Evolutionary conservation across 1,140 invertebrate genomes (phyloP).

Genomic region (Maconellicoccus hirsutus): DNA sequence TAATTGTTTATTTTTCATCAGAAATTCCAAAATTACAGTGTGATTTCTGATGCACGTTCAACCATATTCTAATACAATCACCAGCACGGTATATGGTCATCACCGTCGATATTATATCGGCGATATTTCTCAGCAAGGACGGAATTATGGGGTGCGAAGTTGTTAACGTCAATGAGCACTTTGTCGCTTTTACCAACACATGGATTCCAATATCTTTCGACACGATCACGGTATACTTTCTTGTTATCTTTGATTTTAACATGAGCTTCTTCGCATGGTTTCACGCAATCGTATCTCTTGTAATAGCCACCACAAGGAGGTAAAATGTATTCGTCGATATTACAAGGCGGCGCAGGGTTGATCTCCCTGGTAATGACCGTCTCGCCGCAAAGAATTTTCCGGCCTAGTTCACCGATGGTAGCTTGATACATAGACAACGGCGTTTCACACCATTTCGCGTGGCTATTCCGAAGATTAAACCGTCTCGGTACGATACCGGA

Average conservation of each 20-base stretch:
- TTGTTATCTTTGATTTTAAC: not conserved
- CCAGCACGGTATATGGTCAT: not conserved
- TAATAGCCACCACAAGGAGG: not conserved
- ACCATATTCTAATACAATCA: slow-evolving; percentile 10
- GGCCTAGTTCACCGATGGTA: not conserved
- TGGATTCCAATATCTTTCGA: slow-evolving; percentile 11
- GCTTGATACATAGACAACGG: slow-evolving; percentile 4
- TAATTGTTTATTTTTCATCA: not conserved
- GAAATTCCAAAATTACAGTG: not conserved
- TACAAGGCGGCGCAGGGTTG: not conserved
- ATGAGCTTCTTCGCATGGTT: not conserved
- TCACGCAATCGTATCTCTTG: not conserved
- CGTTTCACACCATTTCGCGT: not conserved
- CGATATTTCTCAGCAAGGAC: not conserved
- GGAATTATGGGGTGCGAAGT: not conserved
- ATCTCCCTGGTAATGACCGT: not conserved
- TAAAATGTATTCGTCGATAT: not conserved
- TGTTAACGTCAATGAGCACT: not conserved
- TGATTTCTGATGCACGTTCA: not conserved
- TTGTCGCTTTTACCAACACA: not conserved
- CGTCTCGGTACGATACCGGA: not conserved
- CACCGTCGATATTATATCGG: not conserved
- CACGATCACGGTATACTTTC: not conserved
- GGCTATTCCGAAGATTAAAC: not conserved
- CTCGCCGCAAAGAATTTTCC: not conserved